phyloP scores from a whole-genome alignment of 2,113 vertebrate genomes.

The Megaptera novaeangliae region DNA sequence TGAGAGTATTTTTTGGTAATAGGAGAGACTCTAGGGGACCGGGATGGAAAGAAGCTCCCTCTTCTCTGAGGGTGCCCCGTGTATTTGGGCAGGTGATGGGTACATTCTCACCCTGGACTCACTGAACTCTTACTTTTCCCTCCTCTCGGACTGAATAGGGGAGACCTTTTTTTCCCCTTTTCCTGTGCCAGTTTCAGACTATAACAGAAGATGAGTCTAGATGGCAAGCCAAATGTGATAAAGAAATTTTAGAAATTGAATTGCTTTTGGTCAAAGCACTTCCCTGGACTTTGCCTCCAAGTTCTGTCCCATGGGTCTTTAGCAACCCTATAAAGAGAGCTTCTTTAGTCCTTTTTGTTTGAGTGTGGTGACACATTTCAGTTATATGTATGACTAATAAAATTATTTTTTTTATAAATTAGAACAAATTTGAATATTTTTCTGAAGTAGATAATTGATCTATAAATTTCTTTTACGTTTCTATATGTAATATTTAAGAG shows the following conservation, averaged over 20 bases:
- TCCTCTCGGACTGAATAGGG: background rate
- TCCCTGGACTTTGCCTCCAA: background rate
- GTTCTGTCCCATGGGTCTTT: background rate
- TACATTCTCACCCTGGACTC: background rate
- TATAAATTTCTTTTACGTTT: background rate
- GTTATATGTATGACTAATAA: background rate
- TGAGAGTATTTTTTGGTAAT: background rate
- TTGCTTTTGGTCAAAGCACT: background rate
- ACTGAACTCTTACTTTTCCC: background rate
- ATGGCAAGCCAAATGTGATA: background rate
- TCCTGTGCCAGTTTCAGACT: background rate
- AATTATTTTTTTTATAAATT: background rate
- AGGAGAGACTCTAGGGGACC: background rate
- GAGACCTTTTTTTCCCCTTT: background rate
- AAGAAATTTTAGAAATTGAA: background rate
- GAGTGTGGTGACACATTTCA: background rate
- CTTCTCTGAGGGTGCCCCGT: background rate
- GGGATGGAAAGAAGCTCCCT: background rate
- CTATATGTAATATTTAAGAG: background rate
- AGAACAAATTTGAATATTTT: background rate
- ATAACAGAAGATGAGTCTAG: background rate
- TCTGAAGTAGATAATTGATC: background rate
- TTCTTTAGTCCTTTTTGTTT: background rate
- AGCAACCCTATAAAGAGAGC: background rate
- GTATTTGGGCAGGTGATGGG: background rate